These are phyloP conservation scores for Cyclina sinensis DNA, from an alignment of 1,140 invertebrate genomes.

Conservation along the genomic window DNA sequence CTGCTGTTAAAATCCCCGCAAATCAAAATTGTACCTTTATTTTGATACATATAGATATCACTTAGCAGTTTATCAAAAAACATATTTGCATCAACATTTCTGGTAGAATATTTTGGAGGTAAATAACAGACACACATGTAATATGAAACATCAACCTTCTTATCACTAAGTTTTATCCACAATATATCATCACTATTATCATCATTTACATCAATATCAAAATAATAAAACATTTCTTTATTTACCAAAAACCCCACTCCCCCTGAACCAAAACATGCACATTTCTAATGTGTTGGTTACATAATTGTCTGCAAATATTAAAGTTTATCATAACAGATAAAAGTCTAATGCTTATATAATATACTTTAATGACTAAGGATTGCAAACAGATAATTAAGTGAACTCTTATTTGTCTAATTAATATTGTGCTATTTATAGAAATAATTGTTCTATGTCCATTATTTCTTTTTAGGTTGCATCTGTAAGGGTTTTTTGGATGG, in stretches of 20 bases:
- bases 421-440: too few relatives aligned
- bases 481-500: too few relatives aligned
- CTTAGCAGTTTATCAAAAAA: constrained; percentile 33
- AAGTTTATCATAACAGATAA: too few relatives aligned
- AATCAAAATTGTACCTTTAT: too few relatives aligned
- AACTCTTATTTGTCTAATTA: too few relatives aligned
- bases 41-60: constrained; percentile 25
- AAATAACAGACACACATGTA: constrained; percentile 41
- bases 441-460: too few relatives aligned
- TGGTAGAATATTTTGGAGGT: constrained; percentile 20
- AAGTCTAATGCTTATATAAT: too few relatives aligned
- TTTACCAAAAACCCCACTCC: not conserved
- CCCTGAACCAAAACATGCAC: constrained; percentile 8
- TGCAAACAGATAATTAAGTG: too few relatives aligned
- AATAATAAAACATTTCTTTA: not conserved
- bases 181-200: constrained; percentile 69
- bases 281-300: too few relatives aligned
- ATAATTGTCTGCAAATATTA: too few relatives aligned
- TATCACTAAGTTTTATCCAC: not conserved
- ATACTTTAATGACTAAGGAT: too few relatives aligned
- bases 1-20: constrained; percentile 52
- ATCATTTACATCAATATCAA: constrained; percentile 18
- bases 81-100: not conserved
- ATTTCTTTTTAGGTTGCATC: too few relatives aligned
- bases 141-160: not conserved